Evolutionary conservation across 2,888 invertebrate genomes (phyloP), one percentile per base, ranked within the genome.

Genomic region (Aspidapion aeneum): DNA sequence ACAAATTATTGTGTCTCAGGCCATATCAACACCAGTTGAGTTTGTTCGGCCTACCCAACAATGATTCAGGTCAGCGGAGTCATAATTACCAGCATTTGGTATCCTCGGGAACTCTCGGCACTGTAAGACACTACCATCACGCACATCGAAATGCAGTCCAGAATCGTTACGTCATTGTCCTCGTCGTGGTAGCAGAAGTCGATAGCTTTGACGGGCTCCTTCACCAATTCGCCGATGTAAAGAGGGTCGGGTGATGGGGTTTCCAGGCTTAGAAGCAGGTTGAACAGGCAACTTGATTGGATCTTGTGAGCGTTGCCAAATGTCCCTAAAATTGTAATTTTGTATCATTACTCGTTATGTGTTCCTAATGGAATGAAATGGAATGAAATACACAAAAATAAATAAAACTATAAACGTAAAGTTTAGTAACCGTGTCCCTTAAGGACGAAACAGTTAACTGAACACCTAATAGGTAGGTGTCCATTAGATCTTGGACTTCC

Each of bases 101-200:
- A 94, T 0, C 94, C 94, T 66, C 94, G 82, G 67, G 92, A 89
- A 62, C 98, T 96, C 79, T 99, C 98, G 3, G 98, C 95, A 0
- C 98, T 93, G 79, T 98, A 99, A 0, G 98, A 97, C 2, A 98
- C 95, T 0, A 99, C 98, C 88, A 99, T 98, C 0, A 99, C 97
- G 78, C 98, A 98, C 61, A 98, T 86, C n/a, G 97, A 96, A 75
- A 99, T 95, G 72, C 97, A 97, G 78, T 99, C 98, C 66, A 98
- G 82, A 5, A 99, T 93, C 9, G 94, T 94, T 60, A 98, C 97
- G 85, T 96, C 95, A 79, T 98, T 98, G 59, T 96, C 92, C 76
- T 99, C 98, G 77, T 98, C 98, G 70, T 97, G 92, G 78, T 99
- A 99, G 79, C 99, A 99, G 80, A 99, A 98, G 82, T 99, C 99